Percentiles rank a stretch among this genome's conserved stretches.
phyloP scores from a whole-genome alignment of 2,797 vertebrate genomes.

The Helostoma temminkii region DNA sequence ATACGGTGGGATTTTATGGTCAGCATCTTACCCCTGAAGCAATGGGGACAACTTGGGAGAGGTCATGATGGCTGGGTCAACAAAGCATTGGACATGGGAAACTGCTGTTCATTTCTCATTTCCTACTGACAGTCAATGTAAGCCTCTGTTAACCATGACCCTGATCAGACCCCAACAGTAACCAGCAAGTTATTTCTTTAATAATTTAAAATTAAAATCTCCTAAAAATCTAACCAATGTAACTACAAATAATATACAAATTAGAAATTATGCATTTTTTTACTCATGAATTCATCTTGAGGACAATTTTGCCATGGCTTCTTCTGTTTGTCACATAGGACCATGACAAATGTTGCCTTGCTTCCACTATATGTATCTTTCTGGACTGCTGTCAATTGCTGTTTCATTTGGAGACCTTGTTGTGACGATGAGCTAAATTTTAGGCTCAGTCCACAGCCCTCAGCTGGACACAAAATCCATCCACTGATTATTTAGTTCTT shows the following conservation, averaged over 20 bases:
- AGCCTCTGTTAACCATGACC: background rate
- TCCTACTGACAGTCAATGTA: background rate
- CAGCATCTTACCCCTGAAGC: background rate
- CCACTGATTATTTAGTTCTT: conserved; percentile 42
- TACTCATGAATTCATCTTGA: too few species aligned
- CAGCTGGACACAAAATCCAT: conserved; percentile 47
- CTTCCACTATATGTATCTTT: too few species aligned
- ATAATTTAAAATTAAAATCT: too few species aligned
- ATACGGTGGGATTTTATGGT: background rate
- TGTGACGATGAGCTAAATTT: conserved; percentile 12
- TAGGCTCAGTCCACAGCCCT: conserved; percentile 8
- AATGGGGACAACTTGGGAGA: background rate
- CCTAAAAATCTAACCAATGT: too few species aligned
- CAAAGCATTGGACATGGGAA: conserved; percentile 3
- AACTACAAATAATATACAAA: too few species aligned
- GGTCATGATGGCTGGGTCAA: background rate
- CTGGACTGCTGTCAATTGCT: background rate
- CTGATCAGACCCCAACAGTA: background rate
- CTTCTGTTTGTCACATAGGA: too few species aligned
- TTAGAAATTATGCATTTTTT: too few species aligned
- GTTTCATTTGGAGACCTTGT: background rate
- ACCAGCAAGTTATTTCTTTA: background rate
- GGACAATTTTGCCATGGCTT: too few species aligned
- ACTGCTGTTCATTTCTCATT: background rate
- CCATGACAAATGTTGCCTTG: too few species aligned